phyloP scores from a whole-genome alignment of 2,113 vertebrate genomes.

The Dryoscopus gambensis region DNA sequence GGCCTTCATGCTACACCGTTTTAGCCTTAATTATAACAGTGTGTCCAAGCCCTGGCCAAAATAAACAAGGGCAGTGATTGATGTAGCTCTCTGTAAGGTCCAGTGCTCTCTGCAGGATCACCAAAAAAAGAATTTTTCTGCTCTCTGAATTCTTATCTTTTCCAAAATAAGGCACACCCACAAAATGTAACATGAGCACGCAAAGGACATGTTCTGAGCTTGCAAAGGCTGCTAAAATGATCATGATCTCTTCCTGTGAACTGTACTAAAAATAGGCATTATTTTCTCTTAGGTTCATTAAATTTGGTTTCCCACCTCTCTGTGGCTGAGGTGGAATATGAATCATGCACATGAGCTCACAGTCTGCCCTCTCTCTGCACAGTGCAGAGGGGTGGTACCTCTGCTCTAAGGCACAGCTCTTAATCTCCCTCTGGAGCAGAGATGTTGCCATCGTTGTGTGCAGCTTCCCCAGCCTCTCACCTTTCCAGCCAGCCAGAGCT shows the following conservation, averaged over 20 bases:
- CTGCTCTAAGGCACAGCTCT: neutral
- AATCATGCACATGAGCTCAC: neutral
- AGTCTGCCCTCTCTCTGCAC: neutral
- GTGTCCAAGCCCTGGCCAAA: neutral
- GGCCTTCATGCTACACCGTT: neutral
- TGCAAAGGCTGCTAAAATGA: neutral
- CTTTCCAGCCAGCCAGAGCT: neutral
- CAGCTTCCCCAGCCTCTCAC: neutral
- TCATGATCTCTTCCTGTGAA: neutral
- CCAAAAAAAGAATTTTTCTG: neutral
- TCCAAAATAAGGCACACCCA: neutral
- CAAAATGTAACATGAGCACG: neutral
- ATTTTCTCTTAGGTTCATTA: neutral
- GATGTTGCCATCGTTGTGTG: neutral
- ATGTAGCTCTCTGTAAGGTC: neutral
- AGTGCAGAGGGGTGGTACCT: neutral
- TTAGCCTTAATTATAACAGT: neutral
- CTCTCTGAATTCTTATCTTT: neutral
- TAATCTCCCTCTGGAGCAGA: neutral
- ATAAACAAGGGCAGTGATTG: neutral
- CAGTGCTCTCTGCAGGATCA: neutral
- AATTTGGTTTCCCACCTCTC: neutral
- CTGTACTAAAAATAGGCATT: neutral
- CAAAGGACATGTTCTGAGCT: neutral
- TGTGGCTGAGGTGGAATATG: neutral